Conservation (phyloP, 2,113 vertebrate species). For the Platichthys flesus region DNA sequence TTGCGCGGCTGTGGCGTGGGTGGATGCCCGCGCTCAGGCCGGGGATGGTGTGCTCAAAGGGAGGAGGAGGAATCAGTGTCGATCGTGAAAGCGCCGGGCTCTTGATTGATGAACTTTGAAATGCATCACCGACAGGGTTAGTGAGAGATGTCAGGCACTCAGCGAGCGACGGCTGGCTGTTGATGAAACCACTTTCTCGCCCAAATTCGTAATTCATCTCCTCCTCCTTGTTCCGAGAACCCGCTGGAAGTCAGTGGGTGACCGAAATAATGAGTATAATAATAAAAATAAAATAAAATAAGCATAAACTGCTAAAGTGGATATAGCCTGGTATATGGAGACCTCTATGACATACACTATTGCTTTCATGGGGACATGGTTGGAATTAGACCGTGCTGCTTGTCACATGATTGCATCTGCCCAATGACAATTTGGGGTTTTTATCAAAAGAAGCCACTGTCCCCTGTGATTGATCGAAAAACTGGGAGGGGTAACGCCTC, state of each 20-base stretch:
- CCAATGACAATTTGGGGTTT: constrained; percentile 99
- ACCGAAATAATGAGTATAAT: constrained; percentile 61
- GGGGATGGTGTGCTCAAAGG: constrained; percentile 96
- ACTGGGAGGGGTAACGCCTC: constrained; percentile 95
- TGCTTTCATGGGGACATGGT: constrained; percentile 98
- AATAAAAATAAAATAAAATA: constrained; percentile 84
- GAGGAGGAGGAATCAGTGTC: constrained; percentile 96
- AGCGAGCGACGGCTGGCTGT: constrained; percentile 99
- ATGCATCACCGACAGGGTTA: constrained; percentile 98
- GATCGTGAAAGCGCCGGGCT: constrained; percentile 97
- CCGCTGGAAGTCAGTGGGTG: constrained; percentile 82
- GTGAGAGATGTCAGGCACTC: constrained; percentile 99
- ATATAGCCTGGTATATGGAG: constrained; percentile 94
- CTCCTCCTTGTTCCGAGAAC: constrained; percentile 89
- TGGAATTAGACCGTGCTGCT: constrained; percentile 98
- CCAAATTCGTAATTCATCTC: constrained; percentile 99
- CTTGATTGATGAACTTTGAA: constrained; percentile 99
- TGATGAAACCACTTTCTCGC: constrained; percentile 99
- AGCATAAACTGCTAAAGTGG: constrained; percentile 92
- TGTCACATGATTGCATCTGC: constrained; percentile 99
- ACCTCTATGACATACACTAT: constrained; percentile 98
- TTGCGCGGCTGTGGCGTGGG: constrained; percentile 92
- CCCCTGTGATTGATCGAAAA: constrained; percentile 99
- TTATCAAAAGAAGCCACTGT: constrained; percentile 99
- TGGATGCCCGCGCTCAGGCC: constrained; percentile 92